A percentile compares a stretch with the other conserved stretches of the same genome.
Conservation (phyloP, 1,140 invertebrate genomes). For the Drosophila trapezifrons region DNA sequence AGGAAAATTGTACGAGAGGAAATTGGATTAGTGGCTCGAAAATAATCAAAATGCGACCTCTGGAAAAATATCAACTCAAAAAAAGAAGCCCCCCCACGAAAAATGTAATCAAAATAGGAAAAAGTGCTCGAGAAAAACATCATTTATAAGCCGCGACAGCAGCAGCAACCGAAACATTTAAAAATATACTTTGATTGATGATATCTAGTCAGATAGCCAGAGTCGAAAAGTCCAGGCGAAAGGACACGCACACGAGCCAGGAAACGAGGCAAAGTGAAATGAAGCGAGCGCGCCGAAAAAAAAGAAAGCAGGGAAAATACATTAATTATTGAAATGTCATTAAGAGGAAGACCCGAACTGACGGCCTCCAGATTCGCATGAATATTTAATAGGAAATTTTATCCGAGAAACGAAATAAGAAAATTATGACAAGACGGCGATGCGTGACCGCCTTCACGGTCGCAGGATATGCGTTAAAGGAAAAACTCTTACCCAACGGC, state of each 20-base stretch:
- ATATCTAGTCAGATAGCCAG: constrained; percentile 54
- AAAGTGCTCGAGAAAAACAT: constrained; percentile 58
- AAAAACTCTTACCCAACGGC: constrained; percentile 5
- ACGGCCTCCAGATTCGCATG: constrained; percentile 76
- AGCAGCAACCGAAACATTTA: constrained; percentile 71
- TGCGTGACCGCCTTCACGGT: constrained; percentile 66
- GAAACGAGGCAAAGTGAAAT: constrained; percentile 33
- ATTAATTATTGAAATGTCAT: constrained; percentile 83
- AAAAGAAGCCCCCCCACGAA: constrained; percentile 16
- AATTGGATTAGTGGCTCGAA: constrained; percentile 60
- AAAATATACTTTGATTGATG: constrained; percentile 77
- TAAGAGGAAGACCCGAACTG: constrained; percentile 69
- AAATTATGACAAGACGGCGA: constrained; percentile 72
- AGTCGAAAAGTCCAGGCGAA: constrained; percentile 70
- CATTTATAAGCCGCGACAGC: constrained; percentile 79
- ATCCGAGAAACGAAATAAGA: constrained; percentile 46
- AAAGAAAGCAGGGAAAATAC: constrained; percentile 63
- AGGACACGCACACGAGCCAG: constrained; percentile 70
- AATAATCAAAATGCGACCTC: constrained; percentile 65
- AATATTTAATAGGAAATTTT: constrained; percentile 73
- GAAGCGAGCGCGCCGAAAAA: constrained; percentile 43
- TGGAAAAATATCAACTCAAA: constrained; percentile 50
- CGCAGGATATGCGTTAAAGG: constrained; percentile 51
- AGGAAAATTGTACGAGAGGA: constrained; percentile 43
- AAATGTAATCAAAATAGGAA: constrained; percentile 59